Evolutionary conservation across 2,888 invertebrate genomes (phyloP).

Genomic region (Neoascia interrupta): DNA sequence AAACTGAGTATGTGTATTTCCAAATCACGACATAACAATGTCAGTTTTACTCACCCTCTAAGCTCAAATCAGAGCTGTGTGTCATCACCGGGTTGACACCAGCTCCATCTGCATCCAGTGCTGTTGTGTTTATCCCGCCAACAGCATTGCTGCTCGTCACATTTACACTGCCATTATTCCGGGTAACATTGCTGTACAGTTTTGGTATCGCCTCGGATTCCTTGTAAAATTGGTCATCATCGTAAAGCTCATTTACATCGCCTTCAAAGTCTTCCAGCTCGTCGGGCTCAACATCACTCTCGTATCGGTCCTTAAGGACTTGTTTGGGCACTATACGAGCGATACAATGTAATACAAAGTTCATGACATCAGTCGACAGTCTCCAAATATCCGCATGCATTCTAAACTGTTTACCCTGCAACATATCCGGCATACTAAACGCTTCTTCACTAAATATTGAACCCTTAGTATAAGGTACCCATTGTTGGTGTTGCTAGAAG

Average conservation of each 20-base stretch:
- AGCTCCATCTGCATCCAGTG: slow-evolving; percentile 72
- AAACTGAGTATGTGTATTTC: too few relatives aligned
- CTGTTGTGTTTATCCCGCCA: slow-evolving; percentile 71
- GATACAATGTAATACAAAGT: slow-evolving; percentile 58
- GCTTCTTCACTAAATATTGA: slow-evolving; percentile 8
- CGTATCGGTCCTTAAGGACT: slow-evolving; percentile 90
- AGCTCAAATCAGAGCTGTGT: slow-evolving; percentile 76
- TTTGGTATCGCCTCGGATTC: slow-evolving; percentile 82
- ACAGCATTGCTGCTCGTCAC: slow-evolving; percentile 66
- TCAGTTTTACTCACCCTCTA: slow-evolving; percentile 78
- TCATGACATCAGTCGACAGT: slow-evolving; percentile 57
- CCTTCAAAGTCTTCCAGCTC: slow-evolving; percentile 83
- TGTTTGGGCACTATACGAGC: slow-evolving; percentile 86
- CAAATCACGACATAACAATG: too few relatives aligned
- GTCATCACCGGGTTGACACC: slow-evolving; percentile 78
- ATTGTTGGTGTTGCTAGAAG: too few relatives aligned
- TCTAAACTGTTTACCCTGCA: slow-evolving; percentile 56
- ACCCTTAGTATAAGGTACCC: too few relatives aligned
- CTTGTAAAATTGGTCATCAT: slow-evolving; percentile 82
- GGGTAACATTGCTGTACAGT: slow-evolving; percentile 78
- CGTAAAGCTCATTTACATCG: slow-evolving; percentile 81
- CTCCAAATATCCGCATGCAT: too few relatives aligned
- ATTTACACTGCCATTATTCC: slow-evolving; percentile 70
- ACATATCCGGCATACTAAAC: slow-evolving; percentile 20
- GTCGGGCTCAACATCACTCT: slow-evolving; percentile 88